Evolutionary conservation across 2,888 invertebrate genomes (phyloP).

Genomic region (Augiades crinisus): DNA sequence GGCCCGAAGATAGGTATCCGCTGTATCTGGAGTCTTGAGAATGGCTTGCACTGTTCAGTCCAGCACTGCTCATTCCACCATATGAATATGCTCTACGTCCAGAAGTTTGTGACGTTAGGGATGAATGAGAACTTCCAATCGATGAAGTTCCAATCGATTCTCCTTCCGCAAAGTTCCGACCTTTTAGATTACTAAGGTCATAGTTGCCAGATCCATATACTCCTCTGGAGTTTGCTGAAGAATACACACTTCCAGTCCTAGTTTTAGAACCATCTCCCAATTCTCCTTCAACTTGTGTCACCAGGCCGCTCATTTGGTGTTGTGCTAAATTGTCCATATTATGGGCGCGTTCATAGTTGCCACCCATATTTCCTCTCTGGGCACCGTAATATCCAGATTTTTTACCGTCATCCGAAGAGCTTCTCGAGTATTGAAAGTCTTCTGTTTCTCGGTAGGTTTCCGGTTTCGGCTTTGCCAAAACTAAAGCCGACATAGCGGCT

Average conservation of each 20-base stretch:
- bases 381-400: conserved; percentile 73
- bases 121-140: too few species aligned
- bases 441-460: conserved; percentile 71
- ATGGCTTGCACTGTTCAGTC: conserved; percentile 42
- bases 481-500: conserved; percentile 46
- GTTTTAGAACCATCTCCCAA: conserved; percentile 62
- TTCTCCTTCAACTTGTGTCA: conserved; percentile 66
- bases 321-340: conserved; percentile 75
- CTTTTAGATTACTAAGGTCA: conserved; percentile 60
- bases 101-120: conserved; percentile 30
- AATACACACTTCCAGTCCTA: conserved; percentile 62
- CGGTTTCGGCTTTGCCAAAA: conserved; percentile 55
- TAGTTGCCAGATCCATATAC: conserved; percentile 61
- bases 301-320: conserved; percentile 69
- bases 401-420: conserved; percentile 69
- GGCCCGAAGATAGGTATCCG: conserved; percentile 41
- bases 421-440: conserved; percentile 73
- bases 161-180: conserved; percentile 67
- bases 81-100: conserved; percentile 35
- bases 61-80: conserved; percentile 30
- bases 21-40: conserved; percentile 37
- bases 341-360: conserved; percentile 73
- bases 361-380: conserved; percentile 77
- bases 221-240: conserved; percentile 69
- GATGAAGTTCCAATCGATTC: conserved; percentile 33